Evolutionary conservation across 2,113 vertebrate genomes (phyloP).

Genomic region (Calonectris borealis): DNA sequence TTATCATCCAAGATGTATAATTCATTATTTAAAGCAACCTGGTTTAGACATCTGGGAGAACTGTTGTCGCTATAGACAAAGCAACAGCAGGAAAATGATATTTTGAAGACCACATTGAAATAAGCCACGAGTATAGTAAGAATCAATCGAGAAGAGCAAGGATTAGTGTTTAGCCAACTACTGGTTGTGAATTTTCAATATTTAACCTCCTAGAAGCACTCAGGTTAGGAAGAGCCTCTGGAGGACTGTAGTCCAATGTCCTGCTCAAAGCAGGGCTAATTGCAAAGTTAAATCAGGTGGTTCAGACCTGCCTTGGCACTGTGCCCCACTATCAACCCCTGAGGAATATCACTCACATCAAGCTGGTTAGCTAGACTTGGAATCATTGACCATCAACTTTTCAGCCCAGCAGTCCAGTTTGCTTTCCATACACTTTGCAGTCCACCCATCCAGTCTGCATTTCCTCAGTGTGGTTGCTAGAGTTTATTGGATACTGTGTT

Average conservation of each 20-base stretch:
- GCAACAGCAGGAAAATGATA: not conserved
- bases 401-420: not conserved
- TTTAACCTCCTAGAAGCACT: not conserved
- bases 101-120: not conserved
- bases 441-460: too few species aligned
- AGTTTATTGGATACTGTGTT: not conserved
- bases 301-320: not conserved
- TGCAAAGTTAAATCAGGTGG: not conserved
- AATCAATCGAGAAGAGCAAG: not conserved
- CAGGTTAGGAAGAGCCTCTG: not conserved
- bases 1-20: not conserved
- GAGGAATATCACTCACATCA: accelerated
- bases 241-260: not conserved
- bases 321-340: not conserved
- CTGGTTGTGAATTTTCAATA: not conserved
- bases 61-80: not conserved
- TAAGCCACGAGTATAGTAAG: not conserved
- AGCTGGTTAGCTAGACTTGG: not conserved
- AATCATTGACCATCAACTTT: not conserved
- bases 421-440: not conserved
- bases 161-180: not conserved
- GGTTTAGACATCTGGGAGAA: not conserved
- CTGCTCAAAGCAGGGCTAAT: not conserved
- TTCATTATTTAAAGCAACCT: not conserved
- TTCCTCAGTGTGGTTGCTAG: not conserved